Base-by-base conservation (phyloP, 2,113 vertebrate species). In the Rhipidura dahli region DNA sequence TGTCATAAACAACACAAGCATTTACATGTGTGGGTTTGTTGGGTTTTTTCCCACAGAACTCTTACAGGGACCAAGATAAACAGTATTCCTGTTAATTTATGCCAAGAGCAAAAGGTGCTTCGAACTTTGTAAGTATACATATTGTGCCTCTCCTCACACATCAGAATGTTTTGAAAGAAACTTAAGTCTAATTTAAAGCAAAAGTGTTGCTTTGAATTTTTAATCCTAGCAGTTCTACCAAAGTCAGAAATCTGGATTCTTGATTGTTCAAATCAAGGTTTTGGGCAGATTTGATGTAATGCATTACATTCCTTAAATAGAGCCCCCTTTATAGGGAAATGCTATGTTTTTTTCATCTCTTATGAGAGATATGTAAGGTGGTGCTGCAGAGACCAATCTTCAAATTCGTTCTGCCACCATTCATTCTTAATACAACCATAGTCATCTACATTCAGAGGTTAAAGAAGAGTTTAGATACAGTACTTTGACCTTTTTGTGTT, bases 1-100 rank as follows among this genome's bases (percentile, higher is more conserved):
- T 69, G 9, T 47, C 21, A 57, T 81, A 47, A 50, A 17, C 39
- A 73, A 17, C 31, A 13, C 40, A 77, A 78, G 40, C 28, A 20
- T 76, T 88, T 31, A 64, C 21, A 11, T 79, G 6, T 53, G 4
- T 11, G 63, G 8, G 17, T 69, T 89, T 82, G 24, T 79, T 77
- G 42, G 0, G 0, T 12, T 57, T 77, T 42, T 28, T 8, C 24
- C 27, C 45, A 37, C 95, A 99, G 99, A 95, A 99, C 99, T 57
- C 98, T 99, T 91, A 99, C 99, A 39, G 99, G 99, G 87, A 99
- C 99, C 50, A 99, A 99, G 97, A 99, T 99, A 98, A 98, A 94
- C 23, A 98, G 96, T 84, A 97, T 99, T 95, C 99, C 99, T 63
- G 77, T 91, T 80, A 97, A 98, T 90, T 93, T 99, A 76, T 99